phyloP scores from a whole-genome alignment of 92 coral and sea anemone genomes.

The Chrysogorgia sp. region DNA sequence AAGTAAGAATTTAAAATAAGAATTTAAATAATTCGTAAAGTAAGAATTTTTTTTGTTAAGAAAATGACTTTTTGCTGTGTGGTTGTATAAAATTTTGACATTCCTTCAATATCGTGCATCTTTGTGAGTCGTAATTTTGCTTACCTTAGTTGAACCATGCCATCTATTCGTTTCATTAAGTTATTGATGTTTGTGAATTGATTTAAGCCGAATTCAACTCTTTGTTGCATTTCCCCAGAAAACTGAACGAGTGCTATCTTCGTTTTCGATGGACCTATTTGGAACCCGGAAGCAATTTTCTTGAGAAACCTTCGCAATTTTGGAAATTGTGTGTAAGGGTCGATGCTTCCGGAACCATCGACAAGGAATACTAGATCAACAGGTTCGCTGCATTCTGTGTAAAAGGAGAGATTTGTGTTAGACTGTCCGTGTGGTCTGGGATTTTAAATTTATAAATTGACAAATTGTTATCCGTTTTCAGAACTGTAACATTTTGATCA shows the following conservation, averaged over 20 bases:
- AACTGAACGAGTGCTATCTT: constrained; percentile 19
- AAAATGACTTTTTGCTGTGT: no score
- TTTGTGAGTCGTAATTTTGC: no score
- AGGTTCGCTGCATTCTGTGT: constrained; percentile 5
- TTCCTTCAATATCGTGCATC: no score
- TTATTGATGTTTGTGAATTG: neutral
- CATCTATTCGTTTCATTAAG: neutral
- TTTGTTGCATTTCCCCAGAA: constrained; percentile 7
- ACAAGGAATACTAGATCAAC: constrained; percentile 23
- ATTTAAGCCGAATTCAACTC: constrained; percentile 10
- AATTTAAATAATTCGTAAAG: no score
- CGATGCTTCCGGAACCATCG: constrained; percentile 42
- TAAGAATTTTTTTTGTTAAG: no score
- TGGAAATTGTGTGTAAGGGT: constrained; percentile 27
- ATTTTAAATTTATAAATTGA: no score
- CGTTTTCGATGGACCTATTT: constrained; percentile 6
- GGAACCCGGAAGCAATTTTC: constrained; percentile 13
- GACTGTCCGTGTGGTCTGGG: no score
- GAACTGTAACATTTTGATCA: no score
- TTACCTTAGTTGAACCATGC: constrained; percentile 32
- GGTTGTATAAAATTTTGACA: no score
- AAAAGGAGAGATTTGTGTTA: neutral
- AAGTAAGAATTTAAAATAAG: no score
- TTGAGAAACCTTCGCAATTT: constrained; percentile 34
- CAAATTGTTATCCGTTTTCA: no score